phyloP scores from a whole-genome alignment of 2,888 invertebrate genomes.

The Agrochola litura region DNA sequence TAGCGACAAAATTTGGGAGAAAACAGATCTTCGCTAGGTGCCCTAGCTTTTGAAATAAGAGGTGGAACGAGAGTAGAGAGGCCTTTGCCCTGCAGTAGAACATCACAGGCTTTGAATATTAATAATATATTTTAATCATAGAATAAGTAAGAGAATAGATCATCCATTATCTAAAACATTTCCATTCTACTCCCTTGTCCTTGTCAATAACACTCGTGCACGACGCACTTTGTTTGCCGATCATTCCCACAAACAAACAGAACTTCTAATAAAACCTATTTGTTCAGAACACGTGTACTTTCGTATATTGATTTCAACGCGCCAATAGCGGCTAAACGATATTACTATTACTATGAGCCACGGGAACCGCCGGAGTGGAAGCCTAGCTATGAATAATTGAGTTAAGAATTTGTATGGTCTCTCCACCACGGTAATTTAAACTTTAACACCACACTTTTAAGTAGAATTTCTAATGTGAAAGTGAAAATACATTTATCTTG shows the following conservation, averaged over 20 bases:
- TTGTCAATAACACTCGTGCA: not conserved
- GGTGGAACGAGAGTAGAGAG: too few species aligned
- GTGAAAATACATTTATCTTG: constrained; percentile 15
- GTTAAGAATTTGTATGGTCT: constrained; percentile 51
- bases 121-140: too few species aligned
- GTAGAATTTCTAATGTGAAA: constrained; percentile 26
- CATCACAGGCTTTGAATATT: too few species aligned
- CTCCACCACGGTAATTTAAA: constrained; percentile 10
- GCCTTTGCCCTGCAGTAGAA: too few species aligned
- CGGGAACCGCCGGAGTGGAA: constrained; percentile 47
- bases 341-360: constrained; percentile 31
- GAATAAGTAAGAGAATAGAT: not conserved
- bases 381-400: constrained; percentile 63
- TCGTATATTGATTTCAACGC: constrained; percentile 59
- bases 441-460: constrained; percentile 15
- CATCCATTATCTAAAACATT: not conserved
- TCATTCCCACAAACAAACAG: constrained; percentile 29
- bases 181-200: not conserved
- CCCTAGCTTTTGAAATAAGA: too few species aligned
- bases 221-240: constrained; percentile 1
- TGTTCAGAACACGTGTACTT: constrained; percentile 42
- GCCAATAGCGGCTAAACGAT: constrained; percentile 37
- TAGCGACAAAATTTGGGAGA: too few species aligned
- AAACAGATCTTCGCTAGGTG: too few species aligned
- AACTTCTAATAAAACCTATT: constrained; percentile 28